Conservation (phyloP, 2,113 vertebrate genomes). For the Sturnira hondurensis region DNA sequence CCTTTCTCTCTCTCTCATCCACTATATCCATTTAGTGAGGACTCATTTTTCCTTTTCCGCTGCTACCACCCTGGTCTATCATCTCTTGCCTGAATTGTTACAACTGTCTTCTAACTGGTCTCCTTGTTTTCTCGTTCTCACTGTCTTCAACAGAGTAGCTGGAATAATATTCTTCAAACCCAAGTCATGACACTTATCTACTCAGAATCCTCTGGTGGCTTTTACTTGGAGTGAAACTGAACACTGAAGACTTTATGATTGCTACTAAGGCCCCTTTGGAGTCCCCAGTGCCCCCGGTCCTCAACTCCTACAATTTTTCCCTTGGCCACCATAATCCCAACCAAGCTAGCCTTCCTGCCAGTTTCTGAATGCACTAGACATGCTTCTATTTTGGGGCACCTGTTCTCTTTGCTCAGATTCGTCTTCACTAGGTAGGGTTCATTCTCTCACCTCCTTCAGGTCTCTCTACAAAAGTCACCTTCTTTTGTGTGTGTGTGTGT, state of each 20-base stretch:
- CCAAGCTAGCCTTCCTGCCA: background rate
- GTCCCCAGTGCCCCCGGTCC: background rate
- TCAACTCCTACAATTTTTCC: background rate
- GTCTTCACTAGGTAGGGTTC: background rate
- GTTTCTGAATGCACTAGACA: fast-evolving
- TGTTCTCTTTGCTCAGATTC: background rate
- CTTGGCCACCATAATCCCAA: background rate
- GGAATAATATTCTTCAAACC: background rate
- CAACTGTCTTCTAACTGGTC: background rate
- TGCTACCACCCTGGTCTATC: background rate
- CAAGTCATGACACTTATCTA: background rate
- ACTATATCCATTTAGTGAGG: background rate
- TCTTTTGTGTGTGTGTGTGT: background rate
- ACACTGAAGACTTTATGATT: background rate
- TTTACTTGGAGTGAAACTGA: background rate
- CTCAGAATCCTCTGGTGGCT: background rate
- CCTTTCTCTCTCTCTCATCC: background rate
- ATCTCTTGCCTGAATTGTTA: background rate
- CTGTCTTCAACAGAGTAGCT: background rate
- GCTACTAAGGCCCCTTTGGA: background rate
- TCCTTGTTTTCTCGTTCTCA: background rate
- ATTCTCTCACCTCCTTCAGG: background rate
- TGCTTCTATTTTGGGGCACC: background rate
- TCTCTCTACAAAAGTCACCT: background rate
- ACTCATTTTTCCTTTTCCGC: background rate